Conservation (phyloP, 2,113 vertebrate genomes). For the Mastomys natalensis region DNA sequence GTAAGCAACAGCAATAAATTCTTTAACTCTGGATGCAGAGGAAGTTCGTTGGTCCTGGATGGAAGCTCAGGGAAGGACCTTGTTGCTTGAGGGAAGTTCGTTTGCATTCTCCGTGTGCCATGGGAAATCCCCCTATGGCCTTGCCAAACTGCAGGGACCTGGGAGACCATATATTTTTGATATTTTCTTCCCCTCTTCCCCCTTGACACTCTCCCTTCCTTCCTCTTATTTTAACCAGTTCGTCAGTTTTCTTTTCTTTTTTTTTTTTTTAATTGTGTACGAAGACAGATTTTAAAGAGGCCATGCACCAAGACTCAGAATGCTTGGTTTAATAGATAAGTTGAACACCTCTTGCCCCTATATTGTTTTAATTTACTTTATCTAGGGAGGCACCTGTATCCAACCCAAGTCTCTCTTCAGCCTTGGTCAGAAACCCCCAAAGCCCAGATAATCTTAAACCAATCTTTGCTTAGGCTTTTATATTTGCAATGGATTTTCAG, state of each 20-base stretch:
- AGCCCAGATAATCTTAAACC: slow-evolving; percentile 61
- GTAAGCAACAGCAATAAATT: not conserved
- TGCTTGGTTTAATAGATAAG: not conserved
- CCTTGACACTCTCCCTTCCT: not conserved
- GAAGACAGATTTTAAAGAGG: slow-evolving; percentile 22
- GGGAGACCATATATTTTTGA: not conserved
- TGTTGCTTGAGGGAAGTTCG: not conserved
- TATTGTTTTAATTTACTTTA: slow-evolving; percentile 65
- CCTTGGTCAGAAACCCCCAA: slow-evolving; percentile 50
- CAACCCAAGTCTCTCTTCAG: slow-evolving; percentile 10
- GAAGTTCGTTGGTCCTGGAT: not conserved
- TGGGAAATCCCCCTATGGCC: not conserved
- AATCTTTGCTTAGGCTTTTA: slow-evolving; percentile 34
- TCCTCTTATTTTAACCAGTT: not conserved
- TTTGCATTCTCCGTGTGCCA: not conserved
- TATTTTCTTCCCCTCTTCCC: not conserved
- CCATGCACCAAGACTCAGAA: not conserved
- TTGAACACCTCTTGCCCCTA: not conserved
- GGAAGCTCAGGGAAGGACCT: not conserved
- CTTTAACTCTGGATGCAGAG: not conserved
- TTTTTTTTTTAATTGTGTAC: not conserved
- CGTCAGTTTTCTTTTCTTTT: not conserved
- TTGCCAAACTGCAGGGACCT: no score
- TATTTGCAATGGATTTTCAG: slow-evolving; percentile 53
- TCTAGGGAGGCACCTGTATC: not conserved